Conservation (phyloP, 1,140 invertebrate species). For the Papilio xuthus region DNA sequence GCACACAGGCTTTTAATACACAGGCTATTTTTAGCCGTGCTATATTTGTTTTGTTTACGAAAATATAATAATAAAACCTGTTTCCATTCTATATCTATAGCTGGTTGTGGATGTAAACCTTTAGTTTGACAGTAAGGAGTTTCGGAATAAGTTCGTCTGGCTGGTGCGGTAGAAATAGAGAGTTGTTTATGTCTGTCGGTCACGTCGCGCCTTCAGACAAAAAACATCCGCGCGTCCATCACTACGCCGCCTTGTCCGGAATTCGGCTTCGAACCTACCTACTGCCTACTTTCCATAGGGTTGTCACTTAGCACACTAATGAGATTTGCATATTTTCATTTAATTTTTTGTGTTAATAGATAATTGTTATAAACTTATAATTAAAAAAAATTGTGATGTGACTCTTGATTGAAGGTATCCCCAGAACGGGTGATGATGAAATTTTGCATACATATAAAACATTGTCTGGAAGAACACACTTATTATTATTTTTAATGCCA, state of each 20-base stretch:
- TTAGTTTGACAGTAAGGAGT: not conserved
- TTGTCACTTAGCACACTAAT: not conserved
- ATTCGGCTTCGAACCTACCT: slow-evolving; percentile 9
- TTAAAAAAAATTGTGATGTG: too few relatives aligned
- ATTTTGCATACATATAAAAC: too few relatives aligned
- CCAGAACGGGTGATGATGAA: too few relatives aligned
- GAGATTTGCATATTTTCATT: too few relatives aligned
- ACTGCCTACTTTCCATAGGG: slow-evolving; percentile 27
- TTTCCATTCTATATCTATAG: not conserved
- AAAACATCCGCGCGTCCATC: slow-evolving; percentile 47
- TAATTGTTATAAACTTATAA: too few relatives aligned
- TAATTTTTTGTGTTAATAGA: too few relatives aligned
- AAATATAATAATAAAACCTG: not conserved
- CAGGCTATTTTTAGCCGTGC: not conserved
- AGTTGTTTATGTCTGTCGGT: slow-evolving; percentile 55
- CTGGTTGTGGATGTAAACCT: not conserved
- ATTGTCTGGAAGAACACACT: too few relatives aligned
- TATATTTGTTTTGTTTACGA: not conserved
- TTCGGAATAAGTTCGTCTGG: not conserved
- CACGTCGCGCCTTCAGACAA: slow-evolving; percentile 40
- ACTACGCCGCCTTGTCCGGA: slow-evolving; percentile 14
- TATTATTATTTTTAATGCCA: too few relatives aligned
- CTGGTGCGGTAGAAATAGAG: slow-evolving; percentile 48
- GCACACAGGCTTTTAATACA: not conserved
- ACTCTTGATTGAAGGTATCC: too few relatives aligned